Base-by-base conservation (phyloP, 2,797 vertebrate species). In the Spinus pinus region DNA sequence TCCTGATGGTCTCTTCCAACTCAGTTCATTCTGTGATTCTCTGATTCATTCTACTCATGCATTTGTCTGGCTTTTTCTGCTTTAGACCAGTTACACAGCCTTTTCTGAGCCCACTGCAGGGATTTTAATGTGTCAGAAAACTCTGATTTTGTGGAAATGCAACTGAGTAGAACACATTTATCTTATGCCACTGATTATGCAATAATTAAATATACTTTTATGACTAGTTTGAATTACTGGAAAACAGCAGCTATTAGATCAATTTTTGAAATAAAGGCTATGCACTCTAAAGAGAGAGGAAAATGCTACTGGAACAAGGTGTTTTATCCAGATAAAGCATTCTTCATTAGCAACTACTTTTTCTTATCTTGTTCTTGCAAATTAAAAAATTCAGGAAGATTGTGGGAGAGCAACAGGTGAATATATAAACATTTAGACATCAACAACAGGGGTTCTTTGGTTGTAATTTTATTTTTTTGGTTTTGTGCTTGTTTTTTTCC, bases 321-420 rank as follows among this genome's bases (percentile, higher is more conserved):
- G 86, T 82, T 96, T 94, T 66, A 88, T 90, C 62, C 89, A 93
- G 82, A 93, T 95, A 84, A 86, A 90, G 6, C 14, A 50, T 81
- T 88, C 47, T 58, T 90, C 82, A 88, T 78, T 82, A 84, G 70
- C 57, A 47, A 67, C 31, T 81, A 30, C 28, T 86, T 86, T 87
- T 87, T 27, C 35, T 30, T 88, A 50, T 49, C 22, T 69, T 70
- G 24, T n/a, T 86, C 17, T 78, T 58, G 62, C 6, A 35, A 64
- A 83, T 79, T 35, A 89, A 64, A 81, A 89, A 80, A 74, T 86
- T 90, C 64, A 64, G 85, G 78, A 83, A 84, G 86, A 37, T 44
- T 94, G 47, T 37, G 47, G 37, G 57, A 88, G 44, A 86, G 37
- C 82, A 96, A 95, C 80, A 61, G 60, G 35, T 86, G 44, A 61